A percentile compares a stretch with the other conserved stretches of the same genome.
Conservation (phyloP, 2,113 vertebrate species). For the Cyphomyrus discorhynchus region DNA sequence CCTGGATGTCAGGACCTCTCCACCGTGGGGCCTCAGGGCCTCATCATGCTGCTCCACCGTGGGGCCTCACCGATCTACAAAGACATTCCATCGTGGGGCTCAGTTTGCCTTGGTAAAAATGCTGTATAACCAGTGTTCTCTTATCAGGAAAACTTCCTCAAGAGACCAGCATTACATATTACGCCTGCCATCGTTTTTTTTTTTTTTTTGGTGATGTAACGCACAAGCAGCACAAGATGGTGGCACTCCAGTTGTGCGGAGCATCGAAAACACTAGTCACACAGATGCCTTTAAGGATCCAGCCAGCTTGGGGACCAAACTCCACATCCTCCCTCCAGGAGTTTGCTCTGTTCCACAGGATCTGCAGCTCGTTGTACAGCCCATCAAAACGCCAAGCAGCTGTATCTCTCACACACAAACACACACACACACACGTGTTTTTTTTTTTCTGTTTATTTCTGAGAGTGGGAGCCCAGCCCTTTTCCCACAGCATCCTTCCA, state of each 20-base stretch:
- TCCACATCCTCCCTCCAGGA: neutral
- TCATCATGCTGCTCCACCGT: neutral
- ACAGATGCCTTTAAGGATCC: neutral
- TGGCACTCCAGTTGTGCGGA: neutral
- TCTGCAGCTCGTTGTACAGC: neutral
- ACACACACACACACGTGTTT: neutral
- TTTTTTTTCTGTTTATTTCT: neutral
- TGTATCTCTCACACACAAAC: neutral
- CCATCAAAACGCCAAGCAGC: neutral
- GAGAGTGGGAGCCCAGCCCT: neutral
- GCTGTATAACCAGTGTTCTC: neutral
- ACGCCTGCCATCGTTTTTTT: neutral
- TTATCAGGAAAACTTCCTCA: neutral
- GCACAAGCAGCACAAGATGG: neutral
- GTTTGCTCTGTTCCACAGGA: neutral
- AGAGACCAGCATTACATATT: neutral
- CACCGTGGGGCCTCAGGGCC: neutral
- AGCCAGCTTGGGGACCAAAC: neutral
- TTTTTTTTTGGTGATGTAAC: neutral
- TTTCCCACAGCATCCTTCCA: neutral
- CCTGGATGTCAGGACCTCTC: neutral
- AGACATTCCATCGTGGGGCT: constrained; percentile 6
- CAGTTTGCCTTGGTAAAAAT: neutral
- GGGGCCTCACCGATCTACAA: constrained; percentile 14
- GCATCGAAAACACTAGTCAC: neutral